These are phyloP conservation scores for Eudemis profundana DNA, from an alignment of 2,888 invertebrate species.

Conservation along the genomic window DNA sequence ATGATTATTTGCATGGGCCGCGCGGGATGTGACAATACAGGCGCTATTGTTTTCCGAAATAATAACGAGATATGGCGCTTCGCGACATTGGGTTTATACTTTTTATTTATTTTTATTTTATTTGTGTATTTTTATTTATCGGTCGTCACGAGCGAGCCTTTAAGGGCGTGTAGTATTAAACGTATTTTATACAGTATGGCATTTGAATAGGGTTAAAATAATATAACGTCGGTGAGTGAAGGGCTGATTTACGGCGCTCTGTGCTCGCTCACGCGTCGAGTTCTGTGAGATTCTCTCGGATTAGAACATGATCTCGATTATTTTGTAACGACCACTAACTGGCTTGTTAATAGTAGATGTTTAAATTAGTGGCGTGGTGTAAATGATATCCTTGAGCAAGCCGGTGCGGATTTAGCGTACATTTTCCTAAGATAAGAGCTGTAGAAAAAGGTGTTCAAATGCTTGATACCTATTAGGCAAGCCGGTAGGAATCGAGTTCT, in stretches of 20 bases:
- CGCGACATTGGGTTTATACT: slow-evolving; percentile 62
- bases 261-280: slow-evolving; percentile 4
- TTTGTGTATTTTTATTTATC: slow-evolving; percentile 51
- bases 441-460: too few species aligned
- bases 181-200: slow-evolving; percentile 74
- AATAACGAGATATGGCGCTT: slow-evolving; percentile 83
- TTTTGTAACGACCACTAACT: not conserved
- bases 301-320: not conserved
- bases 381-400: too few species aligned
- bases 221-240: slow-evolving; percentile 62
- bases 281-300: slow-evolving; percentile 3
- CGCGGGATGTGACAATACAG: slow-evolving; percentile 79
- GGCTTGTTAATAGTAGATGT: too few species aligned
- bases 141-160: slow-evolving; percentile 48
- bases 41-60: slow-evolving; percentile 82
- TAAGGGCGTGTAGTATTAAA: slow-evolving; percentile 53
- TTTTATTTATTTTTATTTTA: slow-evolving; percentile 49
- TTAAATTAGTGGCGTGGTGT: too few species aligned
- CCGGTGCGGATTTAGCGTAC: too few species aligned
- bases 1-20: slow-evolving; percentile 83
- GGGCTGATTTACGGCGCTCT: slow-evolving; percentile 61
- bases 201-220: slow-evolving; percentile 74
- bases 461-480: too few species aligned
- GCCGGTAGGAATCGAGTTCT: too few species aligned
- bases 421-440: too few species aligned